A percentile compares a stretch with the other conserved stretches of the same genome.
These are phyloP conservation scores for Spodoptera littoralis DNA, from an alignment of 2,888 invertebrate genomes.

Conservation along the genomic window DNA sequence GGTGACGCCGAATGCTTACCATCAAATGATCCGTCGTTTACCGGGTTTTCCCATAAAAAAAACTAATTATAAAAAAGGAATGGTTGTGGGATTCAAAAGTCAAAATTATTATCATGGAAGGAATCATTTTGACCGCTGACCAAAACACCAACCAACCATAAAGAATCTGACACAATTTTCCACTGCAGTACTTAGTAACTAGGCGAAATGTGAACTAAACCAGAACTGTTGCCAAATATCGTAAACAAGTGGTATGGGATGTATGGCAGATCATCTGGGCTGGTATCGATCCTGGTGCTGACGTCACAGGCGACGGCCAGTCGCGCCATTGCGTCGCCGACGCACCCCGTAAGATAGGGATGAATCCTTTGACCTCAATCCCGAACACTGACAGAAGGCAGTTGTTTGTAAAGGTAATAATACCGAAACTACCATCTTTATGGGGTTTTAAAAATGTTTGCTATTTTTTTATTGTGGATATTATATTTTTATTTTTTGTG, in stretches of 20 bases:
- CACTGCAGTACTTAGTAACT: constrained; percentile 15
- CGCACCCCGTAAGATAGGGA: constrained; percentile 71
- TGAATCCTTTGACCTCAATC: constrained; percentile 75
- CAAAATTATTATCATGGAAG: no score
- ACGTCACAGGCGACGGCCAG: constrained; percentile 79
- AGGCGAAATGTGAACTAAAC: constrained; percentile 20
- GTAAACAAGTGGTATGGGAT: constrained; percentile 41
- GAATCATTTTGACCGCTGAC: no score
- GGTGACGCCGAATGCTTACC: no score
- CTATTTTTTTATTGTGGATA: neutral
- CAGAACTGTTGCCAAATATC: constrained; percentile 53
- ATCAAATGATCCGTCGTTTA: no score
- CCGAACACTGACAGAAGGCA: constrained; percentile 38
- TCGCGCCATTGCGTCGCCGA: constrained; percentile 80
- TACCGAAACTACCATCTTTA: constrained; percentile 20
- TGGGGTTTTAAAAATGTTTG: constrained; percentile 20
- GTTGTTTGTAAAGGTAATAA: constrained; percentile 45
- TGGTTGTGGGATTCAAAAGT: no score
- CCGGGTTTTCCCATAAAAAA: no score
- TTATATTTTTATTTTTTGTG: neutral
- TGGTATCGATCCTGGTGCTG: constrained; percentile 73
- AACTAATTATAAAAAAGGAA: no score
- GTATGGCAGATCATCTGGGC: constrained; percentile 70
- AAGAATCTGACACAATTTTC: constrained; percentile 15
- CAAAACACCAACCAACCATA: no score